These are phyloP conservation scores for Ennomos quercinarius DNA, from an alignment of 2,888 invertebrate genomes.

Conservation along the genomic window DNA sequence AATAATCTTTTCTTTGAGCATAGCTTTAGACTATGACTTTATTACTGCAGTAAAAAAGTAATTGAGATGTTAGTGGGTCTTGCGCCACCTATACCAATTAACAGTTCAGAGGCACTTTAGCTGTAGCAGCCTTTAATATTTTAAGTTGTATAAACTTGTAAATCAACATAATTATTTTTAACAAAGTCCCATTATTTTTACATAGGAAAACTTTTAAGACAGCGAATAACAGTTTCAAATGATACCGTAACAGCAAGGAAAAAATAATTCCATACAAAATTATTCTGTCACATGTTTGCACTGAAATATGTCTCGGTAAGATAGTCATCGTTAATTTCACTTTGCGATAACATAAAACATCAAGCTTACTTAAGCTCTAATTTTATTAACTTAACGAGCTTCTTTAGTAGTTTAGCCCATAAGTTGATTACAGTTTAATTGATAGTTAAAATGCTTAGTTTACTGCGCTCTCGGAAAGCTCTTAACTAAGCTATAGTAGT, in stretches of 20 bases:
- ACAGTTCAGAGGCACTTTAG: neutral
- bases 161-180: too few species aligned
- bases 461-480: slow-evolving; percentile 56
- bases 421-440: slow-evolving; percentile 47
- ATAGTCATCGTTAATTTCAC: too few species aligned
- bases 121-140: too few species aligned
- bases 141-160: too few species aligned
- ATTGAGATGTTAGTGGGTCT: slow-evolving; percentile 34
- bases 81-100: slow-evolving; percentile 27
- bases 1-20: slow-evolving; percentile 59
- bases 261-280: too few species aligned
- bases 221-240: too few species aligned
- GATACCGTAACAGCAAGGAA: too few species aligned
- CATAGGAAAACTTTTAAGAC: too few species aligned
- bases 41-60: slow-evolving; percentile 40
- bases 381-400: slow-evolving; percentile 17
- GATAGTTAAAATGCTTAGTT: slow-evolving; percentile 62
- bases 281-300: too few species aligned
- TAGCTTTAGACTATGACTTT: slow-evolving; percentile 36
- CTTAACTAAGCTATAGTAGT: slow-evolving; percentile 32
- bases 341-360: slow-evolving; percentile 27
- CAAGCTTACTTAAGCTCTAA: slow-evolving; percentile 13
- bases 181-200: too few species aligned
- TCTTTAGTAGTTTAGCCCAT: slow-evolving; percentile 29
- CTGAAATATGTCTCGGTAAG: too few species aligned